Evolutionary conservation across 2,888 invertebrate genomes (phyloP).

Genomic region (Protophormia terraenovae): DNA sequence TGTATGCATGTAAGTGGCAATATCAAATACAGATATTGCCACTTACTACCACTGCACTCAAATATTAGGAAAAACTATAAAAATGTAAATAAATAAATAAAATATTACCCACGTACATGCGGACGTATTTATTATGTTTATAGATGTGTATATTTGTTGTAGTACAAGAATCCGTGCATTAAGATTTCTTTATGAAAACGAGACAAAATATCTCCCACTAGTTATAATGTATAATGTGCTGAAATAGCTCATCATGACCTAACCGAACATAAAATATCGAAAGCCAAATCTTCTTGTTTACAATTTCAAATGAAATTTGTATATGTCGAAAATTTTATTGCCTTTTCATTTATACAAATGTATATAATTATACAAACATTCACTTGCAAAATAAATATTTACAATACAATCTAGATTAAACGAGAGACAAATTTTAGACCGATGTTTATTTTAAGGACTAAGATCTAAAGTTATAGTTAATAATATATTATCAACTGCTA

Average conservation of each 20-base stretch:
- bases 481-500: too few species aligned
- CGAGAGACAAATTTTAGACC: too few species aligned
- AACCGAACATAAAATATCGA: conserved; percentile 48
- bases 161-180: not conserved
- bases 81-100: not conserved
- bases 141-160: not conserved
- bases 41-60: not conserved
- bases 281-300: conserved; percentile 42
- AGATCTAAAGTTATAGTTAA: too few species aligned
- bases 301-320: conserved; percentile 17
- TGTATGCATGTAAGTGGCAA: too few species aligned
- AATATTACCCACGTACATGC: conserved; percentile 7
- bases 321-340: not conserved
- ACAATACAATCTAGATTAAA: too few species aligned
- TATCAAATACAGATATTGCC: not conserved
- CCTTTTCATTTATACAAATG: not conserved
- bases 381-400: too few species aligned
- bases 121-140: not conserved
- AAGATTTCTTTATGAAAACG: not conserved
- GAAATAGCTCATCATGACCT: conserved; percentile 50
- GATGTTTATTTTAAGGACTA: too few species aligned
- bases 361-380: not conserved
- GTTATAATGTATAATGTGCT: not conserved
- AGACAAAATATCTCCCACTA: conserved; percentile 53
- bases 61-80: not conserved